phyloP scores from a whole-genome alignment of 2,113 vertebrate genomes.

The Corythornis madagascariensis region DNA sequence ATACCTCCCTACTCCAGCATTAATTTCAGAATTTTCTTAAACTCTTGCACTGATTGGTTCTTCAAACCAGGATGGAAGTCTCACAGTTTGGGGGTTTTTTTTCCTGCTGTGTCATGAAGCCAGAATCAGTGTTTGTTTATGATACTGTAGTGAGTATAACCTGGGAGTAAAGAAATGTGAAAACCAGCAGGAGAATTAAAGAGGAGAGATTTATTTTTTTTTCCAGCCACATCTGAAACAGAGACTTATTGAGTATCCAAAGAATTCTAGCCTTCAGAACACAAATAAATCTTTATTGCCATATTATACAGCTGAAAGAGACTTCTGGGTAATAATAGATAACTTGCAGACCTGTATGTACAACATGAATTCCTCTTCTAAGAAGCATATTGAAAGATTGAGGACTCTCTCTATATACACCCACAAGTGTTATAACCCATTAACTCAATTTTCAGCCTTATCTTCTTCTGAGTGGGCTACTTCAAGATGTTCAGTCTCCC shows the following conservation, averaged over 20 bases:
- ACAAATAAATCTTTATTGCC: not conserved
- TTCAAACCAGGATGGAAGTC: not conserved
- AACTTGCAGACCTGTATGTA: not conserved
- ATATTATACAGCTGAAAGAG: not conserved
- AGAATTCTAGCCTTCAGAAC: not conserved
- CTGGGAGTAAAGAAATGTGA: not conserved
- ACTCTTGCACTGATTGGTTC: not conserved
- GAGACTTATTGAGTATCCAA: not conserved
- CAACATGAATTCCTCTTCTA: not conserved
- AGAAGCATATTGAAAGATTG: not conserved
- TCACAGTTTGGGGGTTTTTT: not conserved
- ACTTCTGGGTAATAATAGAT: not conserved
- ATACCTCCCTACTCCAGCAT: not conserved
- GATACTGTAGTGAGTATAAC: not conserved
- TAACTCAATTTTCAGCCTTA: not conserved
- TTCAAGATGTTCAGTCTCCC: not conserved
- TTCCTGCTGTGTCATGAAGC: not conserved
- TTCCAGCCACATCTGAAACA: not conserved
- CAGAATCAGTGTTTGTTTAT: not conserved
- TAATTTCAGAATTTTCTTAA: not conserved
- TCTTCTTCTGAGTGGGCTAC: not conserved
- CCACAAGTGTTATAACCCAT: not conserved
- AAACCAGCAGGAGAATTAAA: not conserved
- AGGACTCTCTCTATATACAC: not conserved
- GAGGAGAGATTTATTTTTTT: not conserved